Evolutionary conservation across 1,140 invertebrate genomes (phyloP), one percentile per base, ranked within the genome.

Genomic region (Scaptomyza hsui): DNA sequence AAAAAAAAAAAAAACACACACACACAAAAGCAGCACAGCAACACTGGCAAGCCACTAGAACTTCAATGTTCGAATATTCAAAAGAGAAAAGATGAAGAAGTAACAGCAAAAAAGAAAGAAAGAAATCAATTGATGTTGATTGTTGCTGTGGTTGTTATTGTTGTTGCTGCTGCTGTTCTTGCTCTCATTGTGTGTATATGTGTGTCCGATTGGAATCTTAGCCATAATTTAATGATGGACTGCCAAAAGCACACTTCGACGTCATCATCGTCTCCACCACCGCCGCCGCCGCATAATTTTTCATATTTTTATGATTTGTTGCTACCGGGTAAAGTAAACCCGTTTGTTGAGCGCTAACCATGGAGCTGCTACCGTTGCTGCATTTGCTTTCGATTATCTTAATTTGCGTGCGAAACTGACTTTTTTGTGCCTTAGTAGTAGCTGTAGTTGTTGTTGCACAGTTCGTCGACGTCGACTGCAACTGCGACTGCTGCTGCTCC

Each of bases 351-450:
- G 78, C 82, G 62, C 69, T 88, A 81, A 82, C 82, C 83, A 88
- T 88, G 70, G 83, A 78, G 65, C 70, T 75, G 79, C 82, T 88
- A 80, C 83, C 75, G 78, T 88, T 86, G 86, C 62, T 85, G 78
- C 77, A 81, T 89, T 86, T 78, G 83, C 82, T 85, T 82, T 89
- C 85, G 89, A 90, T 90, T 90, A 90, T 85, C 89, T 90, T 90
- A 90, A 90, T 90, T 90, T 90, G 89, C 89, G 89, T 90, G 89
- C 89, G 89, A 90, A 90, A 90, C 83, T 90, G 85, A 89, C 83
- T 89, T 88, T 88, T 88, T 88, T 86, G 41, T 59, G 72, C 37
- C 60, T 52, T 24, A 53, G 52, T 26, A 18, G 56, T 42, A 37
- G 52, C 24, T 56, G 10, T 35, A 35, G 56, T 2, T 45, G 39